phyloP scores from a whole-genome alignment of 2,888 invertebrate genomes.

The Conus canariensis region DNA sequence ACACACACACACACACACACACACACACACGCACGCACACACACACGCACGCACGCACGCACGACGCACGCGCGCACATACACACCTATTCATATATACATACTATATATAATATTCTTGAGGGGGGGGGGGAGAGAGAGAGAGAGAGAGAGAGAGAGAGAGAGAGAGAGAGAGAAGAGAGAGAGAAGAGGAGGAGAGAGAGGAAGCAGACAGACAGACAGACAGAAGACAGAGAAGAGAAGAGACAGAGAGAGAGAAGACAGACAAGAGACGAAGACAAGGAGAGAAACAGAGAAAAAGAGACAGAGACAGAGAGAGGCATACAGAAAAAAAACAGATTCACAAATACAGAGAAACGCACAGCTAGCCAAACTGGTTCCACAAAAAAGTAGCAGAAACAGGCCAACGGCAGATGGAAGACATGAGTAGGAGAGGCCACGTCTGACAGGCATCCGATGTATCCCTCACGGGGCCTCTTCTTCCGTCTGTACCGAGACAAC shows the following conservation, averaged over 20 bases:
- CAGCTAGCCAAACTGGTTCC: no score
- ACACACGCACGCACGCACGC: background rate
- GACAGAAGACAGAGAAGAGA: background rate
- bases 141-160: background rate
- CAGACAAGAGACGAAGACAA: background rate
- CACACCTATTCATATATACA: background rate
- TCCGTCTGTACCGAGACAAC: no score
- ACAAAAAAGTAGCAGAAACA: background rate
- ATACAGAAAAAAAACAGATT: no score
- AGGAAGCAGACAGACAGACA: background rate
- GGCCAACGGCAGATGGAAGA: background rate
- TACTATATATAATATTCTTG: no score
- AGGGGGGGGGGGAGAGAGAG: background rate
- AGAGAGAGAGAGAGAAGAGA: background rate
- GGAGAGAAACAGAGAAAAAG: background rate
- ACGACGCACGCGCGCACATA: background rate
- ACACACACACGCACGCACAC: background rate
- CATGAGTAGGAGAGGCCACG: no score
- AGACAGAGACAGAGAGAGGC: background rate
- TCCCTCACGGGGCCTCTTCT: no score
- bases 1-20: conserved; percentile 8
- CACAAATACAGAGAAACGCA: no score
- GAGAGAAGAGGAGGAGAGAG: background rate
- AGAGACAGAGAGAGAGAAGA: background rate
- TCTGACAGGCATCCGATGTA: no score